Percentiles rank a stretch among this genome's conserved stretches.
These are phyloP conservation scores for Styela clava DNA, from an alignment of 23 tunicate genomes.

Conservation along the genomic window DNA sequence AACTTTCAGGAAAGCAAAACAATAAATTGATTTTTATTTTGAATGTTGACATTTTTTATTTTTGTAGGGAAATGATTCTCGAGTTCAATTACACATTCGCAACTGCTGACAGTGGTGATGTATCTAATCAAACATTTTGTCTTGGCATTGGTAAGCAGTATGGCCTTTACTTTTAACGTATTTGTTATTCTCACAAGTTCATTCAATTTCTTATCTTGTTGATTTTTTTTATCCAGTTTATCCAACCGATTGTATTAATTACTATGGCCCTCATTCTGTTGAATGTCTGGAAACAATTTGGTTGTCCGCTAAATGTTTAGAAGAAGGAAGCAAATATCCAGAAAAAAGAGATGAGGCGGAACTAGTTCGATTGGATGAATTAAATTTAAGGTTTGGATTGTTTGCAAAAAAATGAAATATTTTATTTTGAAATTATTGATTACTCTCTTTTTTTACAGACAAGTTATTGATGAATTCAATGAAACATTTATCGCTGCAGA, in stretches of 20 bases:
- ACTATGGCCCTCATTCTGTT: constrained; percentile 33
- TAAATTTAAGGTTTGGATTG: constrained; percentile 15
- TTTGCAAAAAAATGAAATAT: no score
- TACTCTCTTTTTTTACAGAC: constrained; percentile 6
- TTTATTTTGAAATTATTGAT: no score
- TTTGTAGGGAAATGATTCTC: constrained; percentile 2
- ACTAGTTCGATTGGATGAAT: constrained; percentile 1
- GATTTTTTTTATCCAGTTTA: constrained; percentile 3
- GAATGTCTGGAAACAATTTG: constrained; percentile 34
- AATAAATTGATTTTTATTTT: no score
- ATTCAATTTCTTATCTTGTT: not conserved
- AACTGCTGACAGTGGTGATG: constrained; percentile 20
- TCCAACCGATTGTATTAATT: constrained; percentile 17
- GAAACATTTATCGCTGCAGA: not conserved
- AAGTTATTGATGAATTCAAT: constrained; percentile 13
- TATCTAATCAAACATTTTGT: constrained; percentile 12
- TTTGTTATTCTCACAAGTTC: not conserved
- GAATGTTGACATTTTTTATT: no score
- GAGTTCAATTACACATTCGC: constrained; percentile 33
- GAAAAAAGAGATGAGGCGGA: not conserved
- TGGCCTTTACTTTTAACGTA: not conserved
- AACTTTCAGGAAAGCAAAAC: no score
- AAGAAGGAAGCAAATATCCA: constrained; percentile 3
- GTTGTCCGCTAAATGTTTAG: constrained; percentile 9
- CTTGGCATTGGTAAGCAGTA: constrained; percentile 17